Evolutionary conservation across 2,113 vertebrate genomes (phyloP), one percentile per base, ranked within the genome.

Genomic region (Atherinomorus stipes): DNA sequence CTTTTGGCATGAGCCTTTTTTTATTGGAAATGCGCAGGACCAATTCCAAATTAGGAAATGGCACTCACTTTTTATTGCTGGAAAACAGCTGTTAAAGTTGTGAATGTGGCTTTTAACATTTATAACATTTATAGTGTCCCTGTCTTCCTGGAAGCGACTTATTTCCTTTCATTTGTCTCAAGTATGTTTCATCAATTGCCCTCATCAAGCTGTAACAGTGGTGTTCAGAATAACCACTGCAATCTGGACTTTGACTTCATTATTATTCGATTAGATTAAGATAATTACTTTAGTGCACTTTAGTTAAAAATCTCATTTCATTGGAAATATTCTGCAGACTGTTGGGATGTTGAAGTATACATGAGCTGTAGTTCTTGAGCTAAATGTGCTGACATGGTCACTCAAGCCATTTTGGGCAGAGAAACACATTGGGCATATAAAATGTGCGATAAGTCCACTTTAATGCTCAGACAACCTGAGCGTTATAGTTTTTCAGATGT

Each of bases 331-430:
- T 16, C 34, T 21, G 22, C 49, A 26, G 15, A 25, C 28, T 57
- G 8, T 51, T 45, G n/a, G 40, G 11, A n/a, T 65, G 16, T 4
- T 31, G 15, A 76, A 57, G 50, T 58, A 45, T 31, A 19, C 49
- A 45, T 52, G 21, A 79, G 25, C 10, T 79, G 44, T 58, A 58
- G 50, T 23, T 54, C 11, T 65, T 37, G 31, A 63, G 65, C 52
- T 65, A 56, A 50, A 61, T 68, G 42, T 53, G 26, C 69, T 75
- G 80, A 47, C 19, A 66, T 85, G 80, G 63, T 80, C 59, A 38
- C 67, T 64, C 12, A 21, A 26, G 59, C 73, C 61, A 31, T 22
- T 72, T 53, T 31, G 18, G 21, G n/a, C 42, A 56, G 19, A 61
- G 8, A 51, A 18, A 12, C 31, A n/a, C 21, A 42, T 31, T 54